Base-by-base conservation (phyloP, 2,888 invertebrate genomes). In the Ormyrus pomaceus region DNA sequence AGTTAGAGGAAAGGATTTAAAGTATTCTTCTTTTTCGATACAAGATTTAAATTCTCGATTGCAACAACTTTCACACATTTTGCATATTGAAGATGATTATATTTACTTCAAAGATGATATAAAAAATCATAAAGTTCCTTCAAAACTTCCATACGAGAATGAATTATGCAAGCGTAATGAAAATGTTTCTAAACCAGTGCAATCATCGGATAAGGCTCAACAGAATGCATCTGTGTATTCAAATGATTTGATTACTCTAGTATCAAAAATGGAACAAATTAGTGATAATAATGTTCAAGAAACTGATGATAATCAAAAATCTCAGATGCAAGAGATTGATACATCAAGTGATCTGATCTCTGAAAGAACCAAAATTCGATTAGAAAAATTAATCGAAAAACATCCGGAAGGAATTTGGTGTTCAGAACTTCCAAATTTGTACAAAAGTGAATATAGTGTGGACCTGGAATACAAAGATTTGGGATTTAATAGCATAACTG, bases 331-430 rank as follows among this genome's bases (percentile, higher is more conserved):
- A 9, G 5, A 64, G 2, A 50, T 9, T 13, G 50, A 71, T n/a
- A 34, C 11, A 13, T 48, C 53, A 0, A 56, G 53, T 53, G 50
- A 7, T 59, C 77, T 88, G 0, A 81, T 90, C 5, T 85, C 77
- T 13, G 82, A 85, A 0, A 87, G 84, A 75, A 83, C 81, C 0
- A 86, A 83, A 74, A 68, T 82, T 19, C 85, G 87, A 45, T 82
- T 91, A 9, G 73, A 86, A 55, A 84, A 88, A 51, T 82, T 91
- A 8, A 83, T 90, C 9, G 77, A 85, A 58, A 86, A 87, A 55
- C 65, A 87, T 84, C 86, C 87, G 0, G 83, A 89, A 5, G 90
- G 91, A 1, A 89, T 91, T 46, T 88, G 87, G 87, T 89, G 90
- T 71, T 84, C 88, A 0, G 86, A 90, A 0, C 74, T 91, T 7